Percentiles rank a stretch among this genome's conserved stretches.
Evolutionary conservation across 2,888 invertebrate genomes (phyloP).

Genomic region (Zaprionus obscuricornis): DNA sequence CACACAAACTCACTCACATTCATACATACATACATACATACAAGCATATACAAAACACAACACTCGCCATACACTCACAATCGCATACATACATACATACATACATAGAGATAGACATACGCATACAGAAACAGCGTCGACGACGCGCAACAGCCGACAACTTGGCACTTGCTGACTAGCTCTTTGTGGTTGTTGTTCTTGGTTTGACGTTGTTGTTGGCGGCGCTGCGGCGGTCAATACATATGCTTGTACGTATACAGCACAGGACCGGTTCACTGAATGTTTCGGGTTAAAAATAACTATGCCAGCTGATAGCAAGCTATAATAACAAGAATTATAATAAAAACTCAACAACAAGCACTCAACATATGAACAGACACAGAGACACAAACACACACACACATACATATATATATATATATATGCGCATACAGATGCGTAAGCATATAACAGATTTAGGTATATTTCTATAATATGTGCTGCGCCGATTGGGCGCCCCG

Average conservation of each 20-base stretch:
- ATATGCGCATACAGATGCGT: not conserved
- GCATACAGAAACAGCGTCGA: conserved; percentile 16
- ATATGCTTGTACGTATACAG: conserved; percentile 29
- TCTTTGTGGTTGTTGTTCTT: conserved; percentile 31
- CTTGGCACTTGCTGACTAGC: conserved; percentile 72
- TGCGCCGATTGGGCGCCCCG: conserved; percentile 30
- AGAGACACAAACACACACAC: not conserved
- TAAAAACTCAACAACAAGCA: no score
- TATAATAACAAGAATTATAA: not conserved
- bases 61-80: conserved; percentile 25
- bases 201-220: conserved; percentile 40
- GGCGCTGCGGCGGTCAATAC: conserved; percentile 30
- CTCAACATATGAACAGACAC: no score
- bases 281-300: conserved; percentile 16
- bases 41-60: conserved; percentile 19
- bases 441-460: not conserved
- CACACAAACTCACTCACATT: no score
- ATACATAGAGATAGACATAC: conserved; percentile 12
- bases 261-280: conserved; percentile 59
- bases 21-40: not conserved
- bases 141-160: conserved; percentile 64
- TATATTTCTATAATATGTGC: not conserved
- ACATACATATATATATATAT: not conserved
- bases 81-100: conserved; percentile 24
- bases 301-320: not conserved